Conservation (phyloP, 2,797 vertebrate species). For the Caiman crocodilus region DNA sequence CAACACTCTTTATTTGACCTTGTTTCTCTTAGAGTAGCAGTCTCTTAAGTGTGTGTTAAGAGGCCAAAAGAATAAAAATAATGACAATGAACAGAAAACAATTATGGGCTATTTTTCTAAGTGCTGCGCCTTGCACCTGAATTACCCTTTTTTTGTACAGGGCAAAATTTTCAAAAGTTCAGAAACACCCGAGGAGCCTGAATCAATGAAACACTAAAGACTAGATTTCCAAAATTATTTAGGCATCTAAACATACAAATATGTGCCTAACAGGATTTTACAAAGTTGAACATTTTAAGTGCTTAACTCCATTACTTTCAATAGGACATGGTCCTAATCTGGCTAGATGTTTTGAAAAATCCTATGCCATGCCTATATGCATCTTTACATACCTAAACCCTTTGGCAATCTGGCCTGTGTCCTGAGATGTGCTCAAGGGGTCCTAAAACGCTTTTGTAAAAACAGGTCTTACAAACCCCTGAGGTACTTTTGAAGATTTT, state of each 20-base stretch:
- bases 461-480: too few relatives aligned
- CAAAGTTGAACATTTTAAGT: fast-evolving
- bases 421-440: too few relatives aligned
- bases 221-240: not conserved
- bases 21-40: not conserved
- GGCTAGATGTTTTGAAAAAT: too few relatives aligned
- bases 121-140: not conserved
- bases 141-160: not conserved
- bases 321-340: not conserved
- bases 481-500: too few relatives aligned
- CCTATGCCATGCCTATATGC: too few relatives aligned
- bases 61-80: not conserved
- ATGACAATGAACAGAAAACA: not conserved
- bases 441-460: too few relatives aligned
- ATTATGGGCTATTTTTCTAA: not conserved
- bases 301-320: not conserved
- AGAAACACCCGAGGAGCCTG: not conserved
- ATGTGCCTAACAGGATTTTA: not conserved
- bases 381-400: too few relatives aligned
- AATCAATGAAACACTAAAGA: not conserved
- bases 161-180: not conserved
- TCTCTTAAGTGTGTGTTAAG: not conserved
- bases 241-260: not conserved
- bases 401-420: too few relatives aligned
- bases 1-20: not conserved